phyloP scores from a whole-genome alignment of 2,113 vertebrate genomes.

The Tylochromis polylepis region DNA sequence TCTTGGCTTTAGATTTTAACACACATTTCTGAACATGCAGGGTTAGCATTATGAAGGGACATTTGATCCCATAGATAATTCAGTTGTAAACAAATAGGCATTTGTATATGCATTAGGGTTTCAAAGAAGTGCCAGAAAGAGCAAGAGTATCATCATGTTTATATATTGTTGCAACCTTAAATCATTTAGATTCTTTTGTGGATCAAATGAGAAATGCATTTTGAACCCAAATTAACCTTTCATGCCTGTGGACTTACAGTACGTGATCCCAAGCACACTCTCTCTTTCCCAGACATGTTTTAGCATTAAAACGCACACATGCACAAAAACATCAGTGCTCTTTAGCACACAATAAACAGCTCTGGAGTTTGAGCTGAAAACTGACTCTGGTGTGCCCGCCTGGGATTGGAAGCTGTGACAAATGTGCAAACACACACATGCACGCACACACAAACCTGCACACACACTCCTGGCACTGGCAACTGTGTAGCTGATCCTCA shows the following conservation, averaged over 20 bases:
- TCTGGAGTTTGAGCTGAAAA: neutral
- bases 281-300: neutral
- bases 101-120: neutral
- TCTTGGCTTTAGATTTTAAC: neutral
- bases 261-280: neutral
- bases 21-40: neutral
- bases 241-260: neutral
- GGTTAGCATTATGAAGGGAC: neutral
- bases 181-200: neutral
- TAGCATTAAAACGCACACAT: neutral
- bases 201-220: neutral
- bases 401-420: neutral
- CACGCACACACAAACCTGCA: neutral
- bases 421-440: neutral
- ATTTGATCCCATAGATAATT: neutral
- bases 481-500: constrained; percentile 28
- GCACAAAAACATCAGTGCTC: neutral
- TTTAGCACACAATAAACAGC: neutral
- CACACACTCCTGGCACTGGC: neutral
- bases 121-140: neutral
- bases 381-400: neutral
- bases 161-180: too few species aligned
- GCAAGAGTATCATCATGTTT: too few species aligned
- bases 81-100: neutral
- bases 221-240: neutral